A percentile compares a stretch with the other conserved stretches of the same genome.
Evolutionary conservation across 1,140 invertebrate genomes (phyloP).

Genomic region (Drosophila gunungcola): DNA sequence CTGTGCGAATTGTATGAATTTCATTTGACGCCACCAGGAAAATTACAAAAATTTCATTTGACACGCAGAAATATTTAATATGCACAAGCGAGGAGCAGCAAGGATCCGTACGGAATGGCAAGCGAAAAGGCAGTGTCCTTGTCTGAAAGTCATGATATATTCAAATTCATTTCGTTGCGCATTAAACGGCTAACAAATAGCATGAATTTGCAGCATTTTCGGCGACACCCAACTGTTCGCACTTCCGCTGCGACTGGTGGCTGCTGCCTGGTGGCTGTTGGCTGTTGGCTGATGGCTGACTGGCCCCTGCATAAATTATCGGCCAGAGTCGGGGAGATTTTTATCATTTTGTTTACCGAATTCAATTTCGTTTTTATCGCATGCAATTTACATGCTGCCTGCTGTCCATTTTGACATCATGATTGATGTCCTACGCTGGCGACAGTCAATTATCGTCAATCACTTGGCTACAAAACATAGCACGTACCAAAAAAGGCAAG

Average conservation of each 20-base stretch:
- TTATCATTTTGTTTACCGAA: constrained; percentile 79
- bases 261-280: too few relatives aligned
- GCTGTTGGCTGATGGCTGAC: too few relatives aligned
- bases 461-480: constrained; percentile 55
- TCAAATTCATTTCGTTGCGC: constrained; percentile 68
- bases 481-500: constrained; percentile 5
- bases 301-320: constrained; percentile 71
- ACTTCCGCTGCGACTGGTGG: constrained; percentile 1
- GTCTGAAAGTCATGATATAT: constrained; percentile 65
- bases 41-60: constrained; percentile 76
- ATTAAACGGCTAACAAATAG: constrained; percentile 68
- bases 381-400: constrained; percentile 77
- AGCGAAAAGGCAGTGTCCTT: constrained; percentile 29
- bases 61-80: constrained; percentile 79
- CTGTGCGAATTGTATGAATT: constrained; percentile 69
- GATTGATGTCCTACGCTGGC: constrained; percentile 75
- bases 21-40: constrained; percentile 66
- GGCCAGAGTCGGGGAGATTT: constrained; percentile 50
- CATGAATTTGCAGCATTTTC: constrained; percentile 62
- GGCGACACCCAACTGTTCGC: constrained; percentile 20
- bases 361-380: constrained; percentile 80
- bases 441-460: constrained; percentile 83
- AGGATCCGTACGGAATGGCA: background rate
- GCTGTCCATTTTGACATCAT: constrained; percentile 79
- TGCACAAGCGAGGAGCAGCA: constrained; percentile 20